Percentiles rank a stretch among this genome's conserved stretches.
phyloP scores from a whole-genome alignment of 2,113 vertebrate genomes.

The Nothobranchius kuhntae region DNA sequence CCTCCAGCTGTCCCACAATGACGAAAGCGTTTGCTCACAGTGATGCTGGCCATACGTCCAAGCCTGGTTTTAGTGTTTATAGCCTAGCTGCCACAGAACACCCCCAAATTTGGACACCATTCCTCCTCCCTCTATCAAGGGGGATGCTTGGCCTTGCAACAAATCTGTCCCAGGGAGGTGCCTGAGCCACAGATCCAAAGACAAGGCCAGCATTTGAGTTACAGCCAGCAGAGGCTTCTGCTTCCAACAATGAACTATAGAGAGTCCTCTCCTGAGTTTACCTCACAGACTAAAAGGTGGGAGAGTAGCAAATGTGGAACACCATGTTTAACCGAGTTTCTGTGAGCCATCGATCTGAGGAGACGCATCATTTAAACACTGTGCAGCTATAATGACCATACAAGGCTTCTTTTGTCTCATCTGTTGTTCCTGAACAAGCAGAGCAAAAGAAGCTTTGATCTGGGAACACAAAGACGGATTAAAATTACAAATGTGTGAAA shows the following conservation, averaged over 20 bases:
- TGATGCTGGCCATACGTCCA: slow-evolving; percentile 52
- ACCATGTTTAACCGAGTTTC: slow-evolving; percentile 75
- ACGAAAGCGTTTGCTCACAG: slow-evolving; percentile 60
- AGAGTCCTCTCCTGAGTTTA: slow-evolving; percentile 19
- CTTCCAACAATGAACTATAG: slow-evolving; percentile 31
- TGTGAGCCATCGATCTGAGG: slow-evolving; percentile 57
- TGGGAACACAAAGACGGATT: slow-evolving; percentile 12
- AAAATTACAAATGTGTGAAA: slow-evolving; percentile 13
- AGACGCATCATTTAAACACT: slow-evolving; percentile 67
- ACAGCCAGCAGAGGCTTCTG: slow-evolving; percentile 43
- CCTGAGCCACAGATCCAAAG: slow-evolving; percentile 47
- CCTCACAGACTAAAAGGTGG: slow-evolving; percentile 39
- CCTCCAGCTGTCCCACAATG: slow-evolving; percentile 71
- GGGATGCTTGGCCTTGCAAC: slow-evolving; percentile 58
- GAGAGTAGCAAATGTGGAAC: slow-evolving; percentile 47
- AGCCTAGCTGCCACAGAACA: slow-evolving; percentile 56
- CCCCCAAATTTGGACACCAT: slow-evolving; percentile 77
- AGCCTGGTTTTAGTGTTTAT: slow-evolving; percentile 63
- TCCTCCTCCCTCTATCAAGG: slow-evolving; percentile 58
- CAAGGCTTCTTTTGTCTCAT: slow-evolving; percentile 69
- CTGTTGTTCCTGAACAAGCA: slow-evolving; percentile 31
- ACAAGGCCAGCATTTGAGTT: slow-evolving; percentile 42
- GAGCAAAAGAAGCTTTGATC: slow-evolving; percentile 9
- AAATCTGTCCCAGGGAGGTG: slow-evolving; percentile 63
- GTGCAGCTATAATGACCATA: slow-evolving; percentile 71